Conservation (phyloP, 2,797 vertebrate genomes). For the Chloroceryle inda region DNA sequence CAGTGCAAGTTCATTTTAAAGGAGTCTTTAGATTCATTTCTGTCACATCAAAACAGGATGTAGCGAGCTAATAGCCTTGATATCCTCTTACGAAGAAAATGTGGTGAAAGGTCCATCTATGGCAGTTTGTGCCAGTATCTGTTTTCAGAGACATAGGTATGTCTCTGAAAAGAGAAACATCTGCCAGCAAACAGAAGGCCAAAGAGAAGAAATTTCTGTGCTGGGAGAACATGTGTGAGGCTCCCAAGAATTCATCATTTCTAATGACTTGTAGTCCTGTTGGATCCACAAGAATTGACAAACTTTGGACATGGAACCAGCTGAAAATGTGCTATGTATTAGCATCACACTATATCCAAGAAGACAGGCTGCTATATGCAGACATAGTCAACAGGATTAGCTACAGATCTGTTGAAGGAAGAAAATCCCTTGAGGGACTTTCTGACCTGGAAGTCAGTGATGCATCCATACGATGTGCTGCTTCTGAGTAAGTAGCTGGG, state of each 20-base stretch:
- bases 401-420: no score
- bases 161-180: not conserved
- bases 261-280: no score
- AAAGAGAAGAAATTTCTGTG: not conserved
- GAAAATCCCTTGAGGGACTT: no score
- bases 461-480: not conserved
- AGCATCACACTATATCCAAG: no score
- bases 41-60: not conserved
- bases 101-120: not conserved
- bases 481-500: not conserved
- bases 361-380: no score
- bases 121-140: not conserved
- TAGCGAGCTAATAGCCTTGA: not conserved
- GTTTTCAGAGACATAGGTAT: no score
- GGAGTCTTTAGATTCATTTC: not conserved
- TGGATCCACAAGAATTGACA: no score
- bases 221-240: no score
- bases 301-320: no score
- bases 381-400: no score
- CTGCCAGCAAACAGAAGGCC: not conserved
- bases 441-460: not conserved
- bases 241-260: not conserved
- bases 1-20: not conserved
- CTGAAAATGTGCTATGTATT: no score
- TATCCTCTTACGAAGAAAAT: not conserved